Evolutionary conservation across 2,888 invertebrate species (phyloP), one percentile per base, ranked within the genome.

Genomic region (Siphlonurus alternatus): DNA sequence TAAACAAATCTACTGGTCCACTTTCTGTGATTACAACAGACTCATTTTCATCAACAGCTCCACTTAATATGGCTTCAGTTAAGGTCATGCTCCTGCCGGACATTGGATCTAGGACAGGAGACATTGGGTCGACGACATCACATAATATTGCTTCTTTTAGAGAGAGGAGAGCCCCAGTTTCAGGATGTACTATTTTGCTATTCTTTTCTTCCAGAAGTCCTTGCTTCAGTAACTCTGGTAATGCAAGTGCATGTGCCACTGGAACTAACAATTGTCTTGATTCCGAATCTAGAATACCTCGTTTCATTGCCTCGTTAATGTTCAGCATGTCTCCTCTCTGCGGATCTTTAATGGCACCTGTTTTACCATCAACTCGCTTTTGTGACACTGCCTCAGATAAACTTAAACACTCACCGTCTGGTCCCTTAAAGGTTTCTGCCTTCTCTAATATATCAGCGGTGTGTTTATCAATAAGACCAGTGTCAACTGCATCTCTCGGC

Each of bases 111-210:
- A 76, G 77, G 63, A 96, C 77, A 63, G 80, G 80, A 15, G 92
- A 89, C 63, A 86, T 76, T 0, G 91, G 86, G 78, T 96, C 91
- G 62, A 94, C 83, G 69, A 94, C 87, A 71, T 94, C 93, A 74
- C 89, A 90, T 70, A 88, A 83, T 62, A 95, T 88, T 24, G 94
- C 91, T 80, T 93, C 88, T 69, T 84, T 81, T 66, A 94, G 78
- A 64, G 87, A 85, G 63, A 94, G 78, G 67, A 85, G 83, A 69
- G 80, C 83, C 1, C 93, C 93, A 23, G 89, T 88, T 77, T 92
- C 92, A 1, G 93, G 93, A 75, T 93, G 93, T 68, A 94, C 82
- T 66, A 92, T 85, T 76, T 86, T 87, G 67, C 84, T 83, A 18
- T 83, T 83, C 25, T 77, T 75, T 2, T 83, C 82, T 73, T 90